These are phyloP conservation scores for Stegodyphus dumicola DNA, from an alignment of 1,140 invertebrate species.

Conservation along the genomic window DNA sequence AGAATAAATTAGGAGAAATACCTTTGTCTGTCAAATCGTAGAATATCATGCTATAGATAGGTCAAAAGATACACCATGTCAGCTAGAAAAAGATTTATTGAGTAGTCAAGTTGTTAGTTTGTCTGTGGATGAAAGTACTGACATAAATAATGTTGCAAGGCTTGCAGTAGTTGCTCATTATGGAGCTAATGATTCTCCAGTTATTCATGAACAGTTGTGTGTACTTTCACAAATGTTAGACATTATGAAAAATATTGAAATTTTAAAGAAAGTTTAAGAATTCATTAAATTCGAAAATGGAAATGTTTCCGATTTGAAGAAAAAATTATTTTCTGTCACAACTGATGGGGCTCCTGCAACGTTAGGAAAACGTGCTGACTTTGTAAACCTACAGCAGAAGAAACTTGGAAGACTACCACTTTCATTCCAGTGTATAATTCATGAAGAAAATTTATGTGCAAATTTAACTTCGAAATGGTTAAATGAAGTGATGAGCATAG, in stretches of 20 bases:
- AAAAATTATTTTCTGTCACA: not conserved
- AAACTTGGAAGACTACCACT: not conserved
- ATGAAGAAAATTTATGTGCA: not conserved
- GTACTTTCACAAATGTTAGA: not conserved
- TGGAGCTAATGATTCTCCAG: not conserved
- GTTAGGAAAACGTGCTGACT: not conserved
- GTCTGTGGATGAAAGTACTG: too few relatives aligned
- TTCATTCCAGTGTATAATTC: not conserved
- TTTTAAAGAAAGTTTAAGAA: not conserved
- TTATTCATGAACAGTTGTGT: not conserved
- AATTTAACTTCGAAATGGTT: too few relatives aligned
- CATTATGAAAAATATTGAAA: not conserved
- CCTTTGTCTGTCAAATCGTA: too few relatives aligned
- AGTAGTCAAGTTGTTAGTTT: too few relatives aligned
- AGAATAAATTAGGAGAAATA: too few relatives aligned
- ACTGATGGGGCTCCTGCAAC: not conserved
- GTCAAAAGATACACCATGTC: too few relatives aligned
- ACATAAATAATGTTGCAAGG: not conserved
- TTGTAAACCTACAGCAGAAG: not conserved
- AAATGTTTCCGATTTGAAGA: not conserved
- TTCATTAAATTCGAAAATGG: not conserved
- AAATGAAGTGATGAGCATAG: too few relatives aligned
- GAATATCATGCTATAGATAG: too few relatives aligned
- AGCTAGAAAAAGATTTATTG: too few relatives aligned
- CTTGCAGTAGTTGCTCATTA: not conserved